Evolutionary conservation across 2,888 invertebrate genomes (phyloP).

Genomic region (Pachymerium ferrugineum): DNA sequence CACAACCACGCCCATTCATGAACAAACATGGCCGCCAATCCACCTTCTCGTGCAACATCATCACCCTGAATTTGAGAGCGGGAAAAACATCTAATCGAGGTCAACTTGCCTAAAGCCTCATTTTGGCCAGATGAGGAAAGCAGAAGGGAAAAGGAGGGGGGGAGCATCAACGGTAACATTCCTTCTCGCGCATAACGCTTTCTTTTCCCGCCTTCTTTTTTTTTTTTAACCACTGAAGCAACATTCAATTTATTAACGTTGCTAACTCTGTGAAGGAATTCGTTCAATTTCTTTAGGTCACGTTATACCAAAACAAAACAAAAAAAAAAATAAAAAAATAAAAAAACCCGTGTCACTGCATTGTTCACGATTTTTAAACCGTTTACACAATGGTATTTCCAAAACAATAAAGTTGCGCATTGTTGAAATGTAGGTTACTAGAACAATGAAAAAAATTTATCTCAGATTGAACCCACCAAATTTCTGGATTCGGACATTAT

Average conservation of each 20-base stretch:
- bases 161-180: neutral
- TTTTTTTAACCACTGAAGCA: constrained; percentile 4
- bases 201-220: constrained; percentile 17
- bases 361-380: neutral
- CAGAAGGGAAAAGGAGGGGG: neutral
- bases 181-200: neutral
- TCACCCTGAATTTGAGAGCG: no score
- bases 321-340: neutral
- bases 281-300: neutral
- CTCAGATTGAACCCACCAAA: no score
- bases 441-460: neutral
- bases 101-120: no score
- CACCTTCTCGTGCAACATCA: no score
- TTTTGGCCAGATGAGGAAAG: neutral
- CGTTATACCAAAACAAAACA: neutral
- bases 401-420: neutral
- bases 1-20: constrained; percentile 4
- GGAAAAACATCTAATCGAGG: no score
- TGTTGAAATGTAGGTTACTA: neutral
- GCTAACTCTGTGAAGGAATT: neutral
- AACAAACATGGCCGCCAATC: neutral
- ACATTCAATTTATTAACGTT: constrained; percentile 2
- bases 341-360: neutral
- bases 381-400: neutral
- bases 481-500: no score